Evolutionary conservation across 2,797 vertebrate species (phyloP).

Genomic region (Cygnus olor): DNA sequence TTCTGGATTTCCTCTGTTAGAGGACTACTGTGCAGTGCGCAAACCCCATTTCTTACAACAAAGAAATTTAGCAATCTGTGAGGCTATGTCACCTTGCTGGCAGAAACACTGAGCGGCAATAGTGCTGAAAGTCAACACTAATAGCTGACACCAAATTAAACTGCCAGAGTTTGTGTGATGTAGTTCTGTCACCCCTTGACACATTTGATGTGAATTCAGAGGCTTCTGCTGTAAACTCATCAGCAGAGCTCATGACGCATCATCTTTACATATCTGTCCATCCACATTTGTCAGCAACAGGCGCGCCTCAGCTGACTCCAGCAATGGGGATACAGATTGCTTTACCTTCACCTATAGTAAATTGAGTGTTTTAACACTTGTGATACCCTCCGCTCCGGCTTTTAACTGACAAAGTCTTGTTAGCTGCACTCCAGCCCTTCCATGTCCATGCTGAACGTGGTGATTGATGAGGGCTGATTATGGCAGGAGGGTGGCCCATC

Average conservation of each 20-base stretch:
- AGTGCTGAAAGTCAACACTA: constrained; percentile 77
- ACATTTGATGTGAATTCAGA: constrained; percentile 73
- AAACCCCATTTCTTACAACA: constrained; percentile 72
- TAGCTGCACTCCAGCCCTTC: constrained; percentile 41
- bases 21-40: constrained; percentile 23
- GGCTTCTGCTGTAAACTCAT: constrained; percentile 75
- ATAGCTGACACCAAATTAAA: constrained; percentile 81
- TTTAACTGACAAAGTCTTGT: constrained; percentile 49
- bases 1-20: constrained; percentile 54
- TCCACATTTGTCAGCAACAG: constrained; percentile 71
- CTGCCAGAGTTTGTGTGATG: constrained; percentile 77
- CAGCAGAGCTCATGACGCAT: constrained; percentile 72
- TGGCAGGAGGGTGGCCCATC: constrained; percentile 27
- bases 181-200: constrained; percentile 75
- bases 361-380: constrained; percentile 63
- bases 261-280: constrained; percentile 80
- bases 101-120: constrained; percentile 73
- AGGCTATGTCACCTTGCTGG: constrained; percentile 79
- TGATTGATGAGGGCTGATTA: constrained; percentile 56
- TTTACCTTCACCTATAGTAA: constrained; percentile 49
- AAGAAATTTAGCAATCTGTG: constrained; percentile 74
- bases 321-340: constrained; percentile 65
- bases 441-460: neutral
- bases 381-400: constrained; percentile 37
- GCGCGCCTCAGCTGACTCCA: constrained; percentile 40